Conservation (phyloP, 2,113 vertebrate genomes). For the Marmota monax region DNA sequence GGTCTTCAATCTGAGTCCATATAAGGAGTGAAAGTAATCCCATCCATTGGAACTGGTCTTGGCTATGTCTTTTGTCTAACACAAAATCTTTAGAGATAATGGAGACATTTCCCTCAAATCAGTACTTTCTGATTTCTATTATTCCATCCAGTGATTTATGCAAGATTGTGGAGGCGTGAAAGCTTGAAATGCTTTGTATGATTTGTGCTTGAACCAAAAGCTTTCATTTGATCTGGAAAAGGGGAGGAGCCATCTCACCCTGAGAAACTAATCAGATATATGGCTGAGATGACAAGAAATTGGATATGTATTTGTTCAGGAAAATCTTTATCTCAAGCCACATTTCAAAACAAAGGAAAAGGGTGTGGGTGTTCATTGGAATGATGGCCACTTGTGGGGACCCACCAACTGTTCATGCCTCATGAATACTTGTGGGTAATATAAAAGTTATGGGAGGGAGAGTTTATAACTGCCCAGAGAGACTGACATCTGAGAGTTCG, state of each 20-base stretch:
- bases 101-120: constrained; percentile 38
- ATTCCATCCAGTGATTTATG: constrained; percentile 45
- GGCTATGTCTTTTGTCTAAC: not conserved
- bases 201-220: constrained; percentile 24
- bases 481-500: constrained; percentile 68
- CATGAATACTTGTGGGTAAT: constrained; percentile 79
- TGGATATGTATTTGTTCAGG: constrained; percentile 47
- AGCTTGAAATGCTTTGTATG: constrained; percentile 48
- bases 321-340: constrained; percentile 59
- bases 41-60: not conserved
- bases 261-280: constrained; percentile 46
- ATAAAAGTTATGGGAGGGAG: constrained; percentile 73
- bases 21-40: constrained; percentile 12
- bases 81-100: constrained; percentile 30
- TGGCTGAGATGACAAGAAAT: constrained; percentile 61
- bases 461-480: constrained; percentile 75
- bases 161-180: constrained; percentile 7
- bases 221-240: constrained; percentile 55
- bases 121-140: constrained; percentile 43
- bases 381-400: constrained; percentile 53
- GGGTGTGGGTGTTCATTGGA: constrained; percentile 71
- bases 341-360: constrained; percentile 79
- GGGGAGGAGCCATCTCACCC: not conserved
- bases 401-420: constrained; percentile 74
- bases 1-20: not conserved